A percentile compares a stretch with the other conserved stretches of the same genome.
These are phyloP conservation scores for Parauchenoglanis ngamensis DNA, from an alignment of 2,797 vertebrate species.

Conservation along the genomic window DNA sequence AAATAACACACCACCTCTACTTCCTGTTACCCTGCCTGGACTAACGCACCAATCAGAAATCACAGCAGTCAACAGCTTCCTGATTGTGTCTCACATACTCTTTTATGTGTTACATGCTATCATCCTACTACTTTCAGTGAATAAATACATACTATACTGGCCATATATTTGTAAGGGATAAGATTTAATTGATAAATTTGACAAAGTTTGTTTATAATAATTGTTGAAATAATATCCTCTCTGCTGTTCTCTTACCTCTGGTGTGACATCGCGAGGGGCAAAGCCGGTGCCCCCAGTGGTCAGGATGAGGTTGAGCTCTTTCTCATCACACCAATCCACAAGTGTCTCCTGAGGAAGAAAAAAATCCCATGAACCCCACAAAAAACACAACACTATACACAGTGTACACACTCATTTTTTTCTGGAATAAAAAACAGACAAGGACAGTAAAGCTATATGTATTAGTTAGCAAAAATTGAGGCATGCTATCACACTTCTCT, in stretches of 20 bases:
- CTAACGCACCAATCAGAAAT: neutral
- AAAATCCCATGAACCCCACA: neutral
- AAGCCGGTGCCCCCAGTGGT: conserved; percentile 98
- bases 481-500: neutral
- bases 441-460: neutral
- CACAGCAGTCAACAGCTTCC: neutral
- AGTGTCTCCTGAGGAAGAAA: conserved; percentile 85
- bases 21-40: neutral
- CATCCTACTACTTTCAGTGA: neutral
- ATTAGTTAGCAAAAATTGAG: neutral
- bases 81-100: neutral
- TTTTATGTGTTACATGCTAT: neutral
- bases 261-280: conserved; percentile 96
- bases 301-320: conserved; percentile 97
- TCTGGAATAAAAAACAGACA: neutral
- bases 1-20: too few species aligned
- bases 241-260: conserved; percentile 80
- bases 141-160: neutral
- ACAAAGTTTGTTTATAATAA: neutral
- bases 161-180: neutral
- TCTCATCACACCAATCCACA: conserved; percentile 99
- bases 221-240: neutral
- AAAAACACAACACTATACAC: neutral
- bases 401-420: neutral
- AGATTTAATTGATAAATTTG: neutral